Conservation (phyloP, 2,797 vertebrate species). For the Ambastaia sidthimunki region DNA sequence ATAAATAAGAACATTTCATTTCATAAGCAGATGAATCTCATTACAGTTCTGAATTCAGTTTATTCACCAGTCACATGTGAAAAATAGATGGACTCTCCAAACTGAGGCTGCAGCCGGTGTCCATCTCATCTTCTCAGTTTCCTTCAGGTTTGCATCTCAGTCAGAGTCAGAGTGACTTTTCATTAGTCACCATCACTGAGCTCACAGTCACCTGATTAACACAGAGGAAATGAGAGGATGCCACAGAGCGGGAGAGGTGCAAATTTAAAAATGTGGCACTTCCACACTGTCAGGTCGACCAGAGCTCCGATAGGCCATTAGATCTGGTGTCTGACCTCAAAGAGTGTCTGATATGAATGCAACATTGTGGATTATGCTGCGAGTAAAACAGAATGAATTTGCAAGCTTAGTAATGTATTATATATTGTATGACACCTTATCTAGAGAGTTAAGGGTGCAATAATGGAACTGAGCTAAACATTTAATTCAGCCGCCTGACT, state of each 20-base stretch:
- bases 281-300: conserved; percentile 48
- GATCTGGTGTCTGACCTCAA: conserved; percentile 48
- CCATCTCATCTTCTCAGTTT: conserved; percentile 1
- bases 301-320: conserved; percentile 26
- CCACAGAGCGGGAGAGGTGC: conserved; percentile 43
- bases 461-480: neutral
- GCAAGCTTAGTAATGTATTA: neutral
- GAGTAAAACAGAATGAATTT: conserved; percentile 12
- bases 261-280: conserved; percentile 47
- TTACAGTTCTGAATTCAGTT: neutral
- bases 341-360: neutral
- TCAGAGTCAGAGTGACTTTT: conserved; percentile 57
- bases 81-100: conserved; percentile 2
- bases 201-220: conserved; percentile 54
- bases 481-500: neutral
- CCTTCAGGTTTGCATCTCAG: conserved; percentile 31
- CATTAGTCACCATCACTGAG: conserved; percentile 53
- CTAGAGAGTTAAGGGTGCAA: neutral
- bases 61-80: conserved; percentile 3
- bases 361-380: neutral
- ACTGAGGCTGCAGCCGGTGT: neutral
- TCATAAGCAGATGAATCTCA: conserved; percentile 2
- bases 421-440: neutral
- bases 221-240: conserved; percentile 39
- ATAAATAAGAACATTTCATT: neutral